A percentile compares a stretch with the other conserved stretches of the same genome.
Conservation (phyloP, 23 tunicate genomes). For the Trididemnum clinides region DNA sequence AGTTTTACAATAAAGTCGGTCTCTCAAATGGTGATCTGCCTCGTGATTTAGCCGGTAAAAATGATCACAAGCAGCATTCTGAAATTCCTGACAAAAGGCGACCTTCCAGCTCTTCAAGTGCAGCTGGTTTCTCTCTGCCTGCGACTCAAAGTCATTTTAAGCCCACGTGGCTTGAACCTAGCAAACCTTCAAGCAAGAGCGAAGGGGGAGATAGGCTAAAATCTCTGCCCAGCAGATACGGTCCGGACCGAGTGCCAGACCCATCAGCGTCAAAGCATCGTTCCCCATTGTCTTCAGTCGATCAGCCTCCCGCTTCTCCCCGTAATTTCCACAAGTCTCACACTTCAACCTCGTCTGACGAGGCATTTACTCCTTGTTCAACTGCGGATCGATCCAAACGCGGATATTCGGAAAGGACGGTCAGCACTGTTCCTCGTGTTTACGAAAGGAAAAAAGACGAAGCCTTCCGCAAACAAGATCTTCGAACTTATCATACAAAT, state of each 20-base stretch:
- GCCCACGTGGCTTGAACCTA: conserved; percentile 36
- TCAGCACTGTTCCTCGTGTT: not conserved
- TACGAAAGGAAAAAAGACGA: not conserved
- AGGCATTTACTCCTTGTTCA: too few relatives aligned
- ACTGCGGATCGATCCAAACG: not conserved
- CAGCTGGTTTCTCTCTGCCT: conserved; percentile 1
- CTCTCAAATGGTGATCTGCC: conserved; percentile 72
- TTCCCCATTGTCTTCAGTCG: conserved; percentile 34
- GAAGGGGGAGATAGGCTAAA: conserved; percentile 7
- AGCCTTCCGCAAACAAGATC: not conserved
- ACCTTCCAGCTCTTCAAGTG: not conserved
- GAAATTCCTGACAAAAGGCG: conserved; percentile 44
- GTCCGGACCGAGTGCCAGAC: not conserved
- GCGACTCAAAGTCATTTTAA: conserved; percentile 42
- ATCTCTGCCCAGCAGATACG: not conserved
- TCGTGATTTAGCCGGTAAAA: not conserved
- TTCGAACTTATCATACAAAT: not conserved
- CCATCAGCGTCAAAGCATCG: not conserved
- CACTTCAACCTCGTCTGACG: not conserved
- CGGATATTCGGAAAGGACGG: not conserved
- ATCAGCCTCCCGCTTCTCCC: not conserved
- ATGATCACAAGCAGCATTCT: not conserved
- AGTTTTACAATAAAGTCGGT: conserved; percentile 52
- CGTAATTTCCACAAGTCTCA: not conserved
- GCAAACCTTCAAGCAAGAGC: not conserved